These are phyloP conservation scores for Sphecodes monilicornis DNA, from an alignment of 2,888 invertebrate species.

Conservation along the genomic window DNA sequence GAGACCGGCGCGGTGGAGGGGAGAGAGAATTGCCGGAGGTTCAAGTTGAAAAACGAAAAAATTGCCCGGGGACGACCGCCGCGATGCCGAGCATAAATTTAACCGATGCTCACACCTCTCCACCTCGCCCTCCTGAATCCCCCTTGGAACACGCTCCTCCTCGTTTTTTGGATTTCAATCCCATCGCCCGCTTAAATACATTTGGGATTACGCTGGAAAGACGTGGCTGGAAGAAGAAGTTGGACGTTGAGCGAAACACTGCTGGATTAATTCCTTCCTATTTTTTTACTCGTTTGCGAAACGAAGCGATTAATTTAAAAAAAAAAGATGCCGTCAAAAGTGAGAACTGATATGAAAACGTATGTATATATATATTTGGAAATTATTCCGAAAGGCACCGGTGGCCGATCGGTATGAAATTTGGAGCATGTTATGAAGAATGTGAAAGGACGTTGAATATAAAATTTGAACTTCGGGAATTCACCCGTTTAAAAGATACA, in stretches of 20 bases:
- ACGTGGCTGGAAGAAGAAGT: conserved; percentile 30
- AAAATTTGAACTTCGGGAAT: too few species aligned
- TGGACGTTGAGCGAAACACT: neutral
- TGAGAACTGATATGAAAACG: too few species aligned
- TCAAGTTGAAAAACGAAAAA: conserved; percentile 63
- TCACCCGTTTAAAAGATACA: too few species aligned
- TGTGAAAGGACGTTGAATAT: too few species aligned
- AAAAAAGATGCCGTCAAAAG: too few species aligned
- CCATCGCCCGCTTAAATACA: conserved; percentile 61
- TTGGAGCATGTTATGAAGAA: too few species aligned
- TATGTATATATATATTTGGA: too few species aligned
- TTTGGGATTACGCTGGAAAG: conserved; percentile 44
- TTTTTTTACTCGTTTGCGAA: neutral
- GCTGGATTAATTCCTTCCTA: conserved; percentile 17
- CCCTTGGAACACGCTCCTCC: conserved; percentile 51
- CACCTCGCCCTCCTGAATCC: conserved; percentile 46
- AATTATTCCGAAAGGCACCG: too few species aligned
- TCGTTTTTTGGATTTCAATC: conserved; percentile 65
- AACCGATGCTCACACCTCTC: conserved; percentile 70
- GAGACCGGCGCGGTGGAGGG: conserved; percentile 40
- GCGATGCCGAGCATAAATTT: conserved; percentile 79
- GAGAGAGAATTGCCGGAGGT: conserved; percentile 66
- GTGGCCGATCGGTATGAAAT: too few species aligned
- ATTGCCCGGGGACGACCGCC: conserved; percentile 76
- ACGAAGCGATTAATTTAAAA: conserved; percentile 4